Conservation (phyloP, 2,113 vertebrate species). For the Uria aalge region DNA sequence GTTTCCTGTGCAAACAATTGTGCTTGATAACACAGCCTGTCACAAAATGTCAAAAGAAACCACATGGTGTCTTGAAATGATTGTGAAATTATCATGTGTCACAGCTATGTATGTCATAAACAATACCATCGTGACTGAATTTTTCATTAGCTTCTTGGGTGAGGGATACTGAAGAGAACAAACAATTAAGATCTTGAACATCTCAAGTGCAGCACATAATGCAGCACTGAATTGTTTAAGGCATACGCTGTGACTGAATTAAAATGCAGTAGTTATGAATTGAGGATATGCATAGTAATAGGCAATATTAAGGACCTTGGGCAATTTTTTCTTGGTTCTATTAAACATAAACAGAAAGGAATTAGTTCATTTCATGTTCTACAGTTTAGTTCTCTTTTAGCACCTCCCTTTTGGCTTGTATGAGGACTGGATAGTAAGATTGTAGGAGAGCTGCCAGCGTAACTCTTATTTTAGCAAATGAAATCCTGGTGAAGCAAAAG, state of each 20-base stretch:
- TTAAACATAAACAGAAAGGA: not conserved
- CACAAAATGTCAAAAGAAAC: slow-evolving; percentile 61
- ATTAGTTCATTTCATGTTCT: not conserved
- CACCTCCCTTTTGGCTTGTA: not conserved
- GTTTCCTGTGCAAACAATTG: slow-evolving; percentile 67
- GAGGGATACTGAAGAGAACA: not conserved
- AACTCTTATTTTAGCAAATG: not conserved
- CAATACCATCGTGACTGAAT: slow-evolving; percentile 37
- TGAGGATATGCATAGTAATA: not conserved
- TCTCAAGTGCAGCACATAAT: not conserved
- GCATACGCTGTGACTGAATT: not conserved
- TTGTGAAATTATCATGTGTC: slow-evolving; percentile 64
- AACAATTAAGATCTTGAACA: slow-evolving; percentile 21
- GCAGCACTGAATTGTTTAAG: slow-evolving; percentile 7
- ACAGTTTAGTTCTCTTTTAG: not conserved
- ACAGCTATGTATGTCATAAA: slow-evolving; percentile 44
- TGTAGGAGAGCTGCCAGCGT: not conserved
- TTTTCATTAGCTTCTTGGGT: slow-evolving; percentile 28
- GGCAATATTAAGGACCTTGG: not conserved
- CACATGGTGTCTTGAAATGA: slow-evolving; percentile 50
- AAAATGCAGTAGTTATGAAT: not conserved
- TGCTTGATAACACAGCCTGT: slow-evolving; percentile 58
- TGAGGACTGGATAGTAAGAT: not conserved
- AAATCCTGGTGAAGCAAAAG: not conserved
- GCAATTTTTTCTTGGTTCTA: not conserved